Conservation (phyloP, 2,888 invertebrate genomes). For the Cephus pygmeus region DNA sequence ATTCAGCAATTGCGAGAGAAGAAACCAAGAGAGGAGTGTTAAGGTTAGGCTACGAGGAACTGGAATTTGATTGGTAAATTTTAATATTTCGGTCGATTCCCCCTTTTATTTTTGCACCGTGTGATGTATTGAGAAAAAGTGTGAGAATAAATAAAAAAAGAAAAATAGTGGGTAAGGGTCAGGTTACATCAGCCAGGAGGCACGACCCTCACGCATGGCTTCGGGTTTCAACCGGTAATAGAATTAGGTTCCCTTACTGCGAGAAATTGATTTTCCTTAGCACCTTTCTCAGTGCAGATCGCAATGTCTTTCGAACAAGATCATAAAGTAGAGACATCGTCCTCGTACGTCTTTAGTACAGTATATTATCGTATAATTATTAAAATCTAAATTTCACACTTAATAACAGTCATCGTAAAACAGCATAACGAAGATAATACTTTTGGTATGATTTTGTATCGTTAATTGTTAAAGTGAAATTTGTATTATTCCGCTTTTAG, state of each 20-base stretch:
- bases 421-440: neutral
- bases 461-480: neutral
- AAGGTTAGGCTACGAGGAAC: too few species aligned
- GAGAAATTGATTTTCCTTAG: conserved; percentile 45
- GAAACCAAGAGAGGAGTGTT: too few species aligned
- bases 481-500: neutral
- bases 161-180: neutral
- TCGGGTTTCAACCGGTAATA: conserved; percentile 62
- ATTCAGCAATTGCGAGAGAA: neutral
- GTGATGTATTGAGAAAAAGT: neutral
- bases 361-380: neutral
- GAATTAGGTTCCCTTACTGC: conserved; percentile 49
- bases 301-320: conserved; percentile 37
- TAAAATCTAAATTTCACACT: neutral
- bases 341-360: conserved; percentile 23
- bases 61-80: neutral
- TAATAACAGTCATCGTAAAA: neutral
- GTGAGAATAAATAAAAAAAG: neutral
- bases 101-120: neutral
- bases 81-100: neutral
- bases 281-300: conserved; percentile 31
- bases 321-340: conserved; percentile 20
- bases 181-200: neutral
- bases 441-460: neutral
- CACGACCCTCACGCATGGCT: conserved; percentile 39